Base-by-base conservation (phyloP, 2,797 vertebrate genomes). In the Emydoidea blandingii region DNA sequence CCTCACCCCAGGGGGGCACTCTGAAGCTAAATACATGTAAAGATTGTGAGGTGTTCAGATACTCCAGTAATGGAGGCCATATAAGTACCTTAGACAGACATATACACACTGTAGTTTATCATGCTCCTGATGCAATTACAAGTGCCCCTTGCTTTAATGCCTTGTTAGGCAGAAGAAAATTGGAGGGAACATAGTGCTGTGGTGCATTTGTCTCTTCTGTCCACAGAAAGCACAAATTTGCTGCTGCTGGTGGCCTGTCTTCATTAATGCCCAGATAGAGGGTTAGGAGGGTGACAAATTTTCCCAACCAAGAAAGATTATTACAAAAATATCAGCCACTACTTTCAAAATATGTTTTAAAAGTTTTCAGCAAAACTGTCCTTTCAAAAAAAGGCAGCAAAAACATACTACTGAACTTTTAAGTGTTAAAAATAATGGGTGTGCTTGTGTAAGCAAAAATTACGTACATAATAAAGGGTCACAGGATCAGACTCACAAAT, bases 201-300 rank as follows among this genome's bases (percentile, higher is more conserved):
- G 0, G 81, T 87, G 54, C 0, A 0, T 53, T 53, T 1, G 1
- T 92, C 44, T 79, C 82, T 49, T 37, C 37, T 19, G 5, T 31
- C 16, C 79, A 50, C 14, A 80, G 25, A 29, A 85, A 85, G 18
- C 81, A 62, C 1, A 0, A 79, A 80, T 53, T 10, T 18, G 19
- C 6, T 1, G 3, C 0, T 2, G 3, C 23, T 47, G 16, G 37
- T 50, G 29, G 16, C 14, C 83, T 1, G n/a, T 3, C 44, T 1
- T 31, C 44, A 79, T 25, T 25, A 78, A 6, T 53, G 89, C 19
- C 44, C 50, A 83, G 89, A 47, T 79, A 54, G 12, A 0, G 0
- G 21, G 34, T 31, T 59, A 37, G 41, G 34, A 68, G 52, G 41
- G n/a, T 7, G 87, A 2, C 59, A 5, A 34, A 49, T 29, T 9